Conservation (phyloP, 1,140 invertebrate species). For the Apis florea region DNA sequence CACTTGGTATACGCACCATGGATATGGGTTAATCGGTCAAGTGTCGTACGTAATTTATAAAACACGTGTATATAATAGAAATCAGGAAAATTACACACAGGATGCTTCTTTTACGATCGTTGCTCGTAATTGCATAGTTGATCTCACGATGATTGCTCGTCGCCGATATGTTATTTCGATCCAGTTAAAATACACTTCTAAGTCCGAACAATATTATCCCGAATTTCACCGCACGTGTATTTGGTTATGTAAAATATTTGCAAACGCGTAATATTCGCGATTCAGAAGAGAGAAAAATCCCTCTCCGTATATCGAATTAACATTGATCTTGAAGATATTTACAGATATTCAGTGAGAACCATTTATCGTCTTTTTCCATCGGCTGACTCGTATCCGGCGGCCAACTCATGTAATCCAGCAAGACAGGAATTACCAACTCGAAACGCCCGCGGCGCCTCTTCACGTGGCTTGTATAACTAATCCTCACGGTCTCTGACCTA, state of each 20-base stretch:
- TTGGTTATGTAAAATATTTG: too few relatives aligned
- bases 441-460: conserved; percentile 50
- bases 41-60: not conserved
- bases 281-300: too few relatives aligned
- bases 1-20: not conserved
- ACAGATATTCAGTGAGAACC: not conserved
- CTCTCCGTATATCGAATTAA: not conserved
- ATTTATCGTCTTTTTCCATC: conserved; percentile 9
- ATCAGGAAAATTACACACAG: not conserved
- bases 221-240: too few relatives aligned
- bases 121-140: not conserved
- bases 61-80: not conserved
- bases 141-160: not conserved
- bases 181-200: not conserved
- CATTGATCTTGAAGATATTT: conserved; percentile 27
- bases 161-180: not conserved
- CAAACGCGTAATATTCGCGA: too few relatives aligned
- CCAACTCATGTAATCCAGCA: conserved; percentile 25
- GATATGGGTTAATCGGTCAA: conserved; percentile 3
- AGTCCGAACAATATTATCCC: too few relatives aligned
- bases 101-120: not conserved
- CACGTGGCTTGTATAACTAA: conserved; percentile 39
- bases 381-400: not conserved
- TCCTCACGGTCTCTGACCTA: conserved; percentile 61
- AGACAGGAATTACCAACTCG: conserved; percentile 44